Evolutionary conservation across 2,797 vertebrate genomes (phyloP).

Genomic region (Acanthornis magna): DNA sequence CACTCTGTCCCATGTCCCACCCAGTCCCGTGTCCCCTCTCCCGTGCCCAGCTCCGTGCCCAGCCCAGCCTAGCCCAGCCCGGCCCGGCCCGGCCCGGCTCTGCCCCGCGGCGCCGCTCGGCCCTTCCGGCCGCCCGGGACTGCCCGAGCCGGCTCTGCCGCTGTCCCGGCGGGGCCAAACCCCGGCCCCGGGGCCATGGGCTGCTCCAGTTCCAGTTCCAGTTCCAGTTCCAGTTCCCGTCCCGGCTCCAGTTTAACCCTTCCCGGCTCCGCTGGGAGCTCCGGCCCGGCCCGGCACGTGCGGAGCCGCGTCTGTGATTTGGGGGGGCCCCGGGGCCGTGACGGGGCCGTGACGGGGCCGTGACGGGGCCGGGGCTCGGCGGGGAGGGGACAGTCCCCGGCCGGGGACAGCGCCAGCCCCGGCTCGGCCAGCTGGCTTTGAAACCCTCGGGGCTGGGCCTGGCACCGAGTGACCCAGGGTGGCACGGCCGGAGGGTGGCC

Average conservation of each 20-base stretch:
- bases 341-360: neutral
- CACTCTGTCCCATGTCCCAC: no score
- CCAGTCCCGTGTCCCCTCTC: no score
- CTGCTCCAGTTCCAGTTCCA: constrained; percentile 41
- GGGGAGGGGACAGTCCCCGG: neutral
- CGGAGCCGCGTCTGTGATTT: neutral
- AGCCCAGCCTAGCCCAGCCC: neutral
- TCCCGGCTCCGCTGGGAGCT: neutral
- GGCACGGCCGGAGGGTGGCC: neutral
- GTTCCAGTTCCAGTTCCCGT: neutral
- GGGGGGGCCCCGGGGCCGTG: neutral
- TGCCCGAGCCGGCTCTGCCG: neutral
- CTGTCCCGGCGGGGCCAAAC: neutral
- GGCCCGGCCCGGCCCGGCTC: neutral
- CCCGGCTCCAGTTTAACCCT: neutral
- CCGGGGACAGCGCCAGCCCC: no score
- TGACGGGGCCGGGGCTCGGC: no score
- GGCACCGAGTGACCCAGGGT: neutral
- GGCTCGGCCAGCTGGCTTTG: neutral
- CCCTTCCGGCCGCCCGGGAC: neutral
- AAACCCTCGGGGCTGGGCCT: neutral
- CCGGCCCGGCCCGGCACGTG: neutral
- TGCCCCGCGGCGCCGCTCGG: neutral
- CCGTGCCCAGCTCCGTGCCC: no score
- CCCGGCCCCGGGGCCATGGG: neutral